Percentiles rank a stretch among this genome's conserved stretches.
Conservation (phyloP, 2,113 vertebrate genomes). For the Rhynchopsitta pachyrhyncha region DNA sequence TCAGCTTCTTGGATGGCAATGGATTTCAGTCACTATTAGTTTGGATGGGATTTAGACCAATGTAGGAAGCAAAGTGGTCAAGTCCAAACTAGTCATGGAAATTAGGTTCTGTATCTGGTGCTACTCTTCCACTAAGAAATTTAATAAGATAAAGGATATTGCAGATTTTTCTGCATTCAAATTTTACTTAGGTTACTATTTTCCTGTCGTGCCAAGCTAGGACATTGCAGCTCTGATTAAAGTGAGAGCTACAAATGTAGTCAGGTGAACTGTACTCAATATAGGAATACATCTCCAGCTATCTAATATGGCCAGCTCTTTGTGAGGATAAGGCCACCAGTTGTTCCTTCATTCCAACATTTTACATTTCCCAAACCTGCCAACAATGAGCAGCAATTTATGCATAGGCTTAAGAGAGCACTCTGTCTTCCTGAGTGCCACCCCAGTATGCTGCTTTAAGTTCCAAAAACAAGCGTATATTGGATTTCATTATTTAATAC, state of each 20-base stretch:
- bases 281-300: neutral
- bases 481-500: neutral
- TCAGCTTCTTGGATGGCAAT: neutral
- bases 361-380: neutral
- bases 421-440: neutral
- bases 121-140: neutral
- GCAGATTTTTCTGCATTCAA: neutral
- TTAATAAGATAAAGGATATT: neutral
- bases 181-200: neutral
- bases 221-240: neutral
- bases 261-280: neutral
- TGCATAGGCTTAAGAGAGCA: neutral
- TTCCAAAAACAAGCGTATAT: accelerated
- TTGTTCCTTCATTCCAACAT: neutral
- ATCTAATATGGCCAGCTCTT: neutral
- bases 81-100: neutral
- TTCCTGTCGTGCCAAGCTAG: neutral
- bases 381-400: neutral
- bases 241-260: too few relatives aligned
- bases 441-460: neutral
- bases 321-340: accelerated
- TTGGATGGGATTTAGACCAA: neutral
- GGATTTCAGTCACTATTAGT: neutral
- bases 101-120: neutral
- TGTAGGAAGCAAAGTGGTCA: neutral